Conservation (phyloP, 2,888 invertebrate species). For the Amiota minor region DNA sequence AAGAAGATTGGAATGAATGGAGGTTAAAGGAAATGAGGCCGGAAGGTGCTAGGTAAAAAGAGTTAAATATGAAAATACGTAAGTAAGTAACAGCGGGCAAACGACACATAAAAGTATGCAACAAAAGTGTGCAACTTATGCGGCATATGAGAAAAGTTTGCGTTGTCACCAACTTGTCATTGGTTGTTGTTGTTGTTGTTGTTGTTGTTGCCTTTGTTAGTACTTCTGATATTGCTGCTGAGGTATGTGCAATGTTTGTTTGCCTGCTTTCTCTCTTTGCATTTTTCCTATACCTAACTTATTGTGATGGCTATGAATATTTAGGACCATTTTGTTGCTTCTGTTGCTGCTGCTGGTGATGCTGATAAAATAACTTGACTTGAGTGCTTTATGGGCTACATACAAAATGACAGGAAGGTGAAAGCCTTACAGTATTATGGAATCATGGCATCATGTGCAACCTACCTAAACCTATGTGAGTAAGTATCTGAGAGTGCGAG, state of each 20-base stretch:
- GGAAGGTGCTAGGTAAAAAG: too few relatives aligned
- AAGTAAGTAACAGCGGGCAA: neutral
- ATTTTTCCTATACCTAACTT: neutral
- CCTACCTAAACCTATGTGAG: too few relatives aligned
- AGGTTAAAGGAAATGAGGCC: too few relatives aligned
- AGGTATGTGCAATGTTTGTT: neutral
- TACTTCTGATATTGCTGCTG: neutral
- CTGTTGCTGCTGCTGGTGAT: neutral
- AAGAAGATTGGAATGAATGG: too few relatives aligned
- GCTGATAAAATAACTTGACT: too few relatives aligned
- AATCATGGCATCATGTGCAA: too few relatives aligned
- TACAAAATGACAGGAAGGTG: too few relatives aligned
- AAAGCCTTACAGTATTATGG: too few relatives aligned
- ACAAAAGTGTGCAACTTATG: neutral
- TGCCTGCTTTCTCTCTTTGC: neutral
- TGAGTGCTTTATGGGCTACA: too few relatives aligned
- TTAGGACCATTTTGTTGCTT: neutral
- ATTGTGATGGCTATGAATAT: neutral
- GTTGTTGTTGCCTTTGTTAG: neutral
- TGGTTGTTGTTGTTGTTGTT: neutral
- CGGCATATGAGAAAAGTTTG: neutral
- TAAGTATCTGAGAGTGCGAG: too few relatives aligned
- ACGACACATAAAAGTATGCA: neutral
- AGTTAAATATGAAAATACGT: too few relatives aligned
- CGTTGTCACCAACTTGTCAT: constrained; percentile 3